Percentiles rank a stretch among this genome's conserved stretches.
phyloP scores from a whole-genome alignment of 2,113 vertebrate genomes.

The Muntiacus muntjak region DNA sequence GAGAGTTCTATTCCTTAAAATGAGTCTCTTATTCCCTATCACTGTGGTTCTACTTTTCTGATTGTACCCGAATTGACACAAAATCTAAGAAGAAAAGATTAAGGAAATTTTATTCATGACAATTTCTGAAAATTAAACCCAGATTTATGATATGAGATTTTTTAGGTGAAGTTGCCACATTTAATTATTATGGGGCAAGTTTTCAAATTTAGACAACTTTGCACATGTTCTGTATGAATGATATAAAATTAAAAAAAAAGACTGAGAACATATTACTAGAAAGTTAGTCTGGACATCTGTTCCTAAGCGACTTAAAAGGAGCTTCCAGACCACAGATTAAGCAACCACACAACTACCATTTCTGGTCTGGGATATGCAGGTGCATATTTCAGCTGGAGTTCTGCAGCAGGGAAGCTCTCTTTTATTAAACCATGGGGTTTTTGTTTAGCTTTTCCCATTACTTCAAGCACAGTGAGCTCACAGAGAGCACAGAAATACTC shows the following conservation, averaged over 20 bases:
- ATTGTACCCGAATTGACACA: neutral
- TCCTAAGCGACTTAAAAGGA: neutral
- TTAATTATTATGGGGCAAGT: neutral
- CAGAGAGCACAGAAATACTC: neutral
- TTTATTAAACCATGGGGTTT: neutral
- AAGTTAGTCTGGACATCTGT: neutral
- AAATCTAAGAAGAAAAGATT: neutral
- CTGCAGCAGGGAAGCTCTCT: neutral
- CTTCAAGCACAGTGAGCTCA: neutral
- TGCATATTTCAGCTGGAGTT: neutral
- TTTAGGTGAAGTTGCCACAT: neutral
- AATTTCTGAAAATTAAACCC: neutral
- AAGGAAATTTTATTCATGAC: neutral
- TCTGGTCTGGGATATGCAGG: neutral
- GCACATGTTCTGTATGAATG: neutral
- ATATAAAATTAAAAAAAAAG: neutral
- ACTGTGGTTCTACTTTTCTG: neutral
- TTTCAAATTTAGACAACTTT: neutral
- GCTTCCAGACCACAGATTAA: neutral
- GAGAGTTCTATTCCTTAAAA: neutral
- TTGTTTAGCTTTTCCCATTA: neutral
- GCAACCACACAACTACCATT: neutral
- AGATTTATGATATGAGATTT: neutral
- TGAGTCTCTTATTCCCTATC: neutral
- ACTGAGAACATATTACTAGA: neutral